Evolutionary conservation across 2,888 invertebrate genomes (phyloP).

Genomic region (Chirona hameri): DNA sequence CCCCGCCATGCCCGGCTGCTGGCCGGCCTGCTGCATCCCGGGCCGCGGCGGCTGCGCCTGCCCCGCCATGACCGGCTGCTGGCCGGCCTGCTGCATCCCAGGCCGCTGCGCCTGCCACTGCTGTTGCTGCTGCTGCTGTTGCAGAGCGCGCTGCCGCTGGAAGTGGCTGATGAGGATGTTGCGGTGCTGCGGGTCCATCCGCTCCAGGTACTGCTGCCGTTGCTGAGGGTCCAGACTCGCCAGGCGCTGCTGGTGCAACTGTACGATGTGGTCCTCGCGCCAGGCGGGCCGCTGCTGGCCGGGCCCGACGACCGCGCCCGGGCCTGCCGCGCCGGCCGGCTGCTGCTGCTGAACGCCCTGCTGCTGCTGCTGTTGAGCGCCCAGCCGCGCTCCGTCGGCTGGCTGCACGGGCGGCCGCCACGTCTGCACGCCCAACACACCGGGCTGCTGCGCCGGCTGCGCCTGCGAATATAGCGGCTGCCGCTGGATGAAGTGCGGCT

Average conservation of each 20-base stretch:
- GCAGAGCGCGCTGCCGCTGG: not conserved
- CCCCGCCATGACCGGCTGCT: not conserved
- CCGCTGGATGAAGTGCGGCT: conserved; percentile 1
- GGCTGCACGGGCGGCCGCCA: conserved; percentile 25
- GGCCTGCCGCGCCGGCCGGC: not conserved
- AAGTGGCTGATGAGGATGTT: conserved; percentile 22
- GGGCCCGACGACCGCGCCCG: not conserved
- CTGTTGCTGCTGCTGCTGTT: conserved; percentile 26
- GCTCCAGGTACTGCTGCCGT: conserved; percentile 26
- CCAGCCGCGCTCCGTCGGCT: not conserved
- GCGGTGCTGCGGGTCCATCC: conserved; percentile 27
- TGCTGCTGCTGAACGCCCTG: too few relatives aligned
- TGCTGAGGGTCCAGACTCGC: conserved; percentile 2
- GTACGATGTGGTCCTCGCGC: conserved; percentile 8
- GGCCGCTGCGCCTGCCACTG: not conserved
- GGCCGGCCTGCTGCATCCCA: not conserved
- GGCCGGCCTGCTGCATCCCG: not conserved
- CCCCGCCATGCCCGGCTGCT: not conserved
- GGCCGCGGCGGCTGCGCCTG: not conserved
- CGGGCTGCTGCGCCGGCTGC: not conserved
- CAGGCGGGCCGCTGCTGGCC: conserved; percentile 13
- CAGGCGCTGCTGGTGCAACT: conserved; percentile 12
- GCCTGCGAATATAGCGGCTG: not conserved
- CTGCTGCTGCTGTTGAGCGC: too few relatives aligned
- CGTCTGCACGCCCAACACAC: not conserved